Evolutionary conservation across 2,797 vertebrate genomes (phyloP).

Genomic region (Chaetophractus vellerosus): DNA sequence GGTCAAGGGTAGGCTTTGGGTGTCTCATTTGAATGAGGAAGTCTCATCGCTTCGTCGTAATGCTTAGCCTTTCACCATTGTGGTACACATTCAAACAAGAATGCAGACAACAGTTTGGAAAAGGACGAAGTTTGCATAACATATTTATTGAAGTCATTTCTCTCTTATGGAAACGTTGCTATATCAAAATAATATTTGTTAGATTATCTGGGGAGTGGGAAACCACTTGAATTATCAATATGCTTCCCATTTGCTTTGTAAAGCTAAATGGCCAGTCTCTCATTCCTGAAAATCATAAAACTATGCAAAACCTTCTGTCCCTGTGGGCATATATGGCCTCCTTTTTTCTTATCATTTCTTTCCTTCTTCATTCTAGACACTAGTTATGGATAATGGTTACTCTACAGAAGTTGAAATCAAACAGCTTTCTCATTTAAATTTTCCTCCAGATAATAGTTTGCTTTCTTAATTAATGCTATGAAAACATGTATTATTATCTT

Average conservation of each 20-base stretch:
- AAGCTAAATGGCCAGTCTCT: slow-evolving; percentile 64
- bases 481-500: slow-evolving; percentile 77
- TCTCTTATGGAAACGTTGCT: not conserved
- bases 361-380: slow-evolving; percentile 46
- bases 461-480: slow-evolving; percentile 79
- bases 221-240: slow-evolving; percentile 33
- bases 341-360: slow-evolving; percentile 53
- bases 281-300: slow-evolving; percentile 65
- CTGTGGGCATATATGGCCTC: not conserved
- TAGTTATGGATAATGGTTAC: slow-evolving; percentile 39
- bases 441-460: slow-evolving; percentile 77
- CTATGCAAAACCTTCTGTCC: not conserved
- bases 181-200: not conserved
- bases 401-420: slow-evolving; percentile 72
- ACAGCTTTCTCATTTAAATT: slow-evolving; percentile 80
- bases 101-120: not conserved
- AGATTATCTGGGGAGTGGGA: slow-evolving; percentile 7
- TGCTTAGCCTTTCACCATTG: not conserved
- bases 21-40: not conserved
- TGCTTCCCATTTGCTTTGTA: slow-evolving; percentile 41
- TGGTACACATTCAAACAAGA: not conserved
- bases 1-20: not conserved
- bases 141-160: not conserved
- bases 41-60: not conserved
- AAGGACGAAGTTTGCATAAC: not conserved